Percentiles rank a stretch among this genome's conserved stretches.
Evolutionary conservation across 2,888 invertebrate species (phyloP).

Genomic region (Nephrotoma flavescens): DNA sequence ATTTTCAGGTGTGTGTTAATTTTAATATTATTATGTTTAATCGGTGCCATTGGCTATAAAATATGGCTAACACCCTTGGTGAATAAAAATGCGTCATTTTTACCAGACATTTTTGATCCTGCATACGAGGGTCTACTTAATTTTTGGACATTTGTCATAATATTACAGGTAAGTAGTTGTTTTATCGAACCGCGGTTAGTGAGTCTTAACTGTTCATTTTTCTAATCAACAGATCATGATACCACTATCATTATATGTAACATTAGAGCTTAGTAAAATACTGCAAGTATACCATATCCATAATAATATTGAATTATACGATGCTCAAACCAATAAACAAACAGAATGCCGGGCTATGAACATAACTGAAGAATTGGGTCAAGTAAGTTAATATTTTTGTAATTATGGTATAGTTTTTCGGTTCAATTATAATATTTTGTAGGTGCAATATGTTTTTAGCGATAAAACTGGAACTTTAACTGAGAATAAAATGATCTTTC

Average conservation of each 20-base stretch:
- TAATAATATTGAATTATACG: slow-evolving; percentile 76
- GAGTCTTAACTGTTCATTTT: slow-evolving; percentile 1
- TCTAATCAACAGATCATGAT: slow-evolving; percentile 65
- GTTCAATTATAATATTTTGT: not conserved
- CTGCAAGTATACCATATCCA: slow-evolving; percentile 92
- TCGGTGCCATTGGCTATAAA: slow-evolving; percentile 83
- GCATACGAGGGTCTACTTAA: slow-evolving; percentile 66
- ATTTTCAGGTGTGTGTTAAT: slow-evolving; percentile 63
- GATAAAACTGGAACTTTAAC: slow-evolving; percentile 98
- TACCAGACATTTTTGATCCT: slow-evolving; percentile 44
- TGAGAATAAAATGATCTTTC: slow-evolving; percentile 95
- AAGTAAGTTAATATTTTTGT: slow-evolving; percentile 35
- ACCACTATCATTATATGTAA: slow-evolving; percentile 90
- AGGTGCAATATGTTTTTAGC: slow-evolving; percentile 80
- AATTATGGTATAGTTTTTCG: not conserved
- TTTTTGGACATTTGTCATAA: slow-evolving; percentile 93
- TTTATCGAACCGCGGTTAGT: not conserved
- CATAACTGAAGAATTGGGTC: slow-evolving; percentile 94
- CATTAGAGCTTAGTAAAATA: slow-evolving; percentile 90
- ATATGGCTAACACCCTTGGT: slow-evolving; percentile 51
- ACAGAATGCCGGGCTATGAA: slow-evolving; percentile 88
- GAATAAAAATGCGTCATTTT: slow-evolving; percentile 47
- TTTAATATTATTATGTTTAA: slow-evolving; percentile 72
- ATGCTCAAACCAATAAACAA: slow-evolving; percentile 63
- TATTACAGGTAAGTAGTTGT: slow-evolving; percentile 55